These are phyloP conservation scores for Drosophila percnosoma DNA, from an alignment of 2,888 invertebrate genomes.

Conservation along the genomic window DNA sequence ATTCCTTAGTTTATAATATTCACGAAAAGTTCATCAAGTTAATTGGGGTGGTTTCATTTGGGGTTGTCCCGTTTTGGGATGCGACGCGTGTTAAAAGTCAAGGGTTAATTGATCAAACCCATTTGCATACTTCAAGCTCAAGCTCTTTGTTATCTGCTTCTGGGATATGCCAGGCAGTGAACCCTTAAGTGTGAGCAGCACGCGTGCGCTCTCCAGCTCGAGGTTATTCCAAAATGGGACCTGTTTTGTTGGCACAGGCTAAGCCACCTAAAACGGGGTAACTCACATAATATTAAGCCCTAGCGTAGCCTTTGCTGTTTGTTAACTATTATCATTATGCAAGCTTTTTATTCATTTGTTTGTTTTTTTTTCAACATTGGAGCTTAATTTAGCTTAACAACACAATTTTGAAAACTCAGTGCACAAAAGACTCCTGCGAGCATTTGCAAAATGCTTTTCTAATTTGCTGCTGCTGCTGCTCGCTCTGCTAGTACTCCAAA, in stretches of 20 bases:
- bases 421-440: constrained; percentile 21
- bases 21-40: neutral
- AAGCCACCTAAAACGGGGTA: neutral
- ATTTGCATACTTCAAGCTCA: constrained; percentile 9
- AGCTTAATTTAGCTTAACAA: constrained; percentile 44
- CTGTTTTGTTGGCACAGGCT: constrained; percentile 21
- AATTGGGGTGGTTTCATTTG: constrained; percentile 44
- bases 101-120: constrained; percentile 69
- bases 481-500: constrained; percentile 31
- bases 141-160: constrained; percentile 42
- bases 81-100: constrained; percentile 54
- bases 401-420: constrained; percentile 14
- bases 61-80: constrained; percentile 50
- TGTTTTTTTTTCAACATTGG: constrained; percentile 19
- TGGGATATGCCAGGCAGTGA: constrained; percentile 53
- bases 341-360: constrained; percentile 11
- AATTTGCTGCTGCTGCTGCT: constrained; percentile 28
- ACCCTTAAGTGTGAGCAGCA: constrained; percentile 69
- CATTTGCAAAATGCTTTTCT: constrained; percentile 43
- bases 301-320: neutral
- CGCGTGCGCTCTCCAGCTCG: constrained; percentile 58
- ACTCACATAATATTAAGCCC: constrained; percentile 6
- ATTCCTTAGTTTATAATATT: neutral
- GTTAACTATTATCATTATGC: constrained; percentile 21
- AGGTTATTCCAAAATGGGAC: constrained; percentile 66